These are phyloP conservation scores for Gnatocerus cornutus DNA, from an alignment of 2,888 invertebrate genomes.

Conservation along the genomic window DNA sequence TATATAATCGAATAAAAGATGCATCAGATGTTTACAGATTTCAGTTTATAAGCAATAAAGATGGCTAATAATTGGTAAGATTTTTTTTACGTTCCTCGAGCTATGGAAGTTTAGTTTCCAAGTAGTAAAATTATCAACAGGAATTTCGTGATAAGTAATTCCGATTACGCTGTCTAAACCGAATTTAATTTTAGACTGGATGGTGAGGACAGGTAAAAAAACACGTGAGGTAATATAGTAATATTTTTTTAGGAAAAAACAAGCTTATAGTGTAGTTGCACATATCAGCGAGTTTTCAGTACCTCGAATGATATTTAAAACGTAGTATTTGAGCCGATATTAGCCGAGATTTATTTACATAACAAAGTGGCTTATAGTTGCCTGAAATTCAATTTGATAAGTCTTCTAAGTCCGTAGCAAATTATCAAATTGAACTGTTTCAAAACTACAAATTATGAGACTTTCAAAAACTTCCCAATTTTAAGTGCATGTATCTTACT, in stretches of 20 bases:
- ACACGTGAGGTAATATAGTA: background rate
- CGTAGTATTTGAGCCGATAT: slow-evolving; percentile 51
- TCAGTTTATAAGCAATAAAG: too few relatives aligned
- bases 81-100: too few relatives aligned
- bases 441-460: slow-evolving; percentile 18
- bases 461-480: slow-evolving; percentile 23
- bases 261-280: slow-evolving; percentile 64
- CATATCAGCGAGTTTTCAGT: slow-evolving; percentile 60
- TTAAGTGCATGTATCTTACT: background rate
- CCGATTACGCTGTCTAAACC: too few relatives aligned
- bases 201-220: background rate
- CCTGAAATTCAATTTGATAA: slow-evolving; percentile 43
- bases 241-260: slow-evolving; percentile 64
- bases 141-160: too few relatives aligned
- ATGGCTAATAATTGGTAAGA: too few relatives aligned
- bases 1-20: slow-evolving; percentile 6
- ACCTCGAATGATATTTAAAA: slow-evolving; percentile 58
- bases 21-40: slow-evolving; percentile 5
- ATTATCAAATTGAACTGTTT: slow-evolving; percentile 19
- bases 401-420: background rate
- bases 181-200: too few relatives aligned
- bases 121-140: too few relatives aligned
- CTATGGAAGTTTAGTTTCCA: too few relatives aligned
- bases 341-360: slow-evolving; percentile 55
- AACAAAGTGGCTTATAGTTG: slow-evolving; percentile 53